Evolutionary conservation across 2,113 vertebrate genomes (phyloP).

Genomic region (Engystomops pustulosus): DNA sequence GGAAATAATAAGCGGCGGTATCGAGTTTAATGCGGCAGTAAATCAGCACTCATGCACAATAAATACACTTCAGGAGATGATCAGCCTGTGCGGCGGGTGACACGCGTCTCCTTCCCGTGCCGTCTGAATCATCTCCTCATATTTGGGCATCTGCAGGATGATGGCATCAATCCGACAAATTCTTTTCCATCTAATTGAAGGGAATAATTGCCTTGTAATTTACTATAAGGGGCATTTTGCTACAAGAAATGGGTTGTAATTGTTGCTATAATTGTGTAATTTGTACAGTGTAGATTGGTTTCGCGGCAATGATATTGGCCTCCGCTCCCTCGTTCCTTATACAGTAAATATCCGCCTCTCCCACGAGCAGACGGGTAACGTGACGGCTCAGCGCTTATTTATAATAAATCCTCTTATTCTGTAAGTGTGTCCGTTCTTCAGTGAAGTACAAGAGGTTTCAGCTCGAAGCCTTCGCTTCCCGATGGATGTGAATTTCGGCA

Average conservation of each 20-base stretch:
- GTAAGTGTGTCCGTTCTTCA: not conserved
- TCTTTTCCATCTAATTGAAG: not conserved
- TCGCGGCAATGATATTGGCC: not conserved
- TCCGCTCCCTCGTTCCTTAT: too few species aligned
- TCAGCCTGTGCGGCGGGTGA: not conserved
- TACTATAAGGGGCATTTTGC: constrained; percentile 12
- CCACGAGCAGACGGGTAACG: not conserved
- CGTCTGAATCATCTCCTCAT: not conserved
- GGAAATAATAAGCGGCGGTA: not conserved
- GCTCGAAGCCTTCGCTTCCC: not conserved
- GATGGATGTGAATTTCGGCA: not conserved
- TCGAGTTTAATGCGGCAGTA: not conserved
- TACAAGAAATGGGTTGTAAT: constrained; percentile 7
- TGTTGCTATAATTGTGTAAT: constrained; percentile 33
- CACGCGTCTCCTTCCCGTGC: too few species aligned
- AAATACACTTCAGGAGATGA: not conserved
- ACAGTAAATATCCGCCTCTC: not conserved
- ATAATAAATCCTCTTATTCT: constrained; percentile 23
- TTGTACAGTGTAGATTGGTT: constrained; percentile 14
- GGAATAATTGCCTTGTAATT: not conserved
- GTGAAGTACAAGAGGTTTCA: not conserved
- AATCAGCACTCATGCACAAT: not conserved
- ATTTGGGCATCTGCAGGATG: not conserved
- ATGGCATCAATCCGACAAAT: not conserved
- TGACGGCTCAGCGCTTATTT: not conserved